Evolutionary conservation across 2,888 invertebrate genomes (phyloP).

Genomic region (Tetranychus piercei): DNA sequence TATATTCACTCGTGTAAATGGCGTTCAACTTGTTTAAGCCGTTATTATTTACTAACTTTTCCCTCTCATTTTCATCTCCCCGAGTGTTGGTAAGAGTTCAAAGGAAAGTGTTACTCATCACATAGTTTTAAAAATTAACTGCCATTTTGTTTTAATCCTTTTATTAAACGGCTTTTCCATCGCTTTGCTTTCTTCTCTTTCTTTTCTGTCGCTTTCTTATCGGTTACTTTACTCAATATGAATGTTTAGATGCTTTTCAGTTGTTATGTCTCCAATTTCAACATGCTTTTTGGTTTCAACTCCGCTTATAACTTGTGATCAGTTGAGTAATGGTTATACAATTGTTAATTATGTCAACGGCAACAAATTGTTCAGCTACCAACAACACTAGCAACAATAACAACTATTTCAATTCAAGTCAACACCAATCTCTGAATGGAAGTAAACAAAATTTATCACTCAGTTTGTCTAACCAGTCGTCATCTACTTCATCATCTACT

Average conservation of each 20-base stretch:
- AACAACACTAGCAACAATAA: constrained; percentile 3
- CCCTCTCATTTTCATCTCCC: no score
- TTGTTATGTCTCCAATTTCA: neutral
- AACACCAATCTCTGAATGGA: neutral
- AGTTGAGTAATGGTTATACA: neutral
- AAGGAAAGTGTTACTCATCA: no score
- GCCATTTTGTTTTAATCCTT: no score
- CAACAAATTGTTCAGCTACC: neutral
- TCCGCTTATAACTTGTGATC: neutral
- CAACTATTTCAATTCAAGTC: neutral
- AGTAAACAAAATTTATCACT: neutral
- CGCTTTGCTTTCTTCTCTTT: no score
- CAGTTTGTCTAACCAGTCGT: neutral
- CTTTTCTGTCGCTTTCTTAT: no score
- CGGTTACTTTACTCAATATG: neutral
- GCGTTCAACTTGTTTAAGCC: no score
- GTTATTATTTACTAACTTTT: no score
- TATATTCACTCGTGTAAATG: no score
- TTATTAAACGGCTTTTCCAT: no score
- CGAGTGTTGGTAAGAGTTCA: no score
- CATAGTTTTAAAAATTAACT: no score
- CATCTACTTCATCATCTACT: neutral
- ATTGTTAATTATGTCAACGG: neutral
- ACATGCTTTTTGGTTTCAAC: neutral
- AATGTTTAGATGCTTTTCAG: neutral